Evolutionary conservation across 53 echinoderm and acorn worm genomes (phyloP).

Genomic region (Henricia sp.): DNA sequence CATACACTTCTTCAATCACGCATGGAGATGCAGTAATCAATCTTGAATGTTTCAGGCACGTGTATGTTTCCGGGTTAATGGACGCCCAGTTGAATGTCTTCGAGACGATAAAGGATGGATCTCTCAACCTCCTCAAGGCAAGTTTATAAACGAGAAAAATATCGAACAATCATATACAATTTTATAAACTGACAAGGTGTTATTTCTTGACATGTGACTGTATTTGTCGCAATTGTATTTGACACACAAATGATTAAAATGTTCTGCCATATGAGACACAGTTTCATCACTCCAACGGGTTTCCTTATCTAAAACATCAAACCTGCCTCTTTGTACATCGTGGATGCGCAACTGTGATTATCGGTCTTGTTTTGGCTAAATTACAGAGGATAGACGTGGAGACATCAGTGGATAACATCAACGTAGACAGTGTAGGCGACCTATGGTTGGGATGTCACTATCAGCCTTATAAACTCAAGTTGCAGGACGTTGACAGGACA

Average conservation of each 20-base stretch:
- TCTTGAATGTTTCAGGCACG: conserved; percentile 50
- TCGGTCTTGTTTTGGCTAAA: neutral
- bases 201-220: no score
- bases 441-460: conserved; percentile 44
- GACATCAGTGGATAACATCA: conserved; percentile 45
- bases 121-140: conserved; percentile 47
- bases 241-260: neutral
- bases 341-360: neutral
- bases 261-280: neutral
- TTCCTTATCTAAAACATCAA: neutral
- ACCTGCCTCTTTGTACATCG: no score
- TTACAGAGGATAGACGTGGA: conserved; percentile 38
- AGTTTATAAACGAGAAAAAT: neutral
- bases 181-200: no score
- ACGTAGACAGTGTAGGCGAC: conserved; percentile 44
- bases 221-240: neutral
- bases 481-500: neutral
- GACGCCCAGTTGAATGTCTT: conserved; percentile 51
- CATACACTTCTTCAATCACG: no score
- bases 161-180: no score
- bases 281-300: neutral
- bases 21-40: no score
- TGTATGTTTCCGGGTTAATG: conserved; percentile 48
- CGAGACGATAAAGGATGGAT: conserved; percentile 22
- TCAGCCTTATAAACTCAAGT: neutral